Evolutionary conservation across 2,797 vertebrate species (phyloP).

Genomic region (Syncerus caffer): DNA sequence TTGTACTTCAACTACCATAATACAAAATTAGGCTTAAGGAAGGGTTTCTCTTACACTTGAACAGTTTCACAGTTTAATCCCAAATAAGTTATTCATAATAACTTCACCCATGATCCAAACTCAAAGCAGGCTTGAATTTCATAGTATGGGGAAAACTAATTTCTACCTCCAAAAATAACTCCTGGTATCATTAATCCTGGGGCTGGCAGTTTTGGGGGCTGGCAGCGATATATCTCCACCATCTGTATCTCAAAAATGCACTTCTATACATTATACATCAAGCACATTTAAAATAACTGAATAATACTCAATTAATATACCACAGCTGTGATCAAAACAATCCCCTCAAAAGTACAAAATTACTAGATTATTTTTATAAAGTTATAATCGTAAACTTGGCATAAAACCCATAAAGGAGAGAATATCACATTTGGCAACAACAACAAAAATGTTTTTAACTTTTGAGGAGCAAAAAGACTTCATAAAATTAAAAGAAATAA

Average conservation of each 20-base stretch:
- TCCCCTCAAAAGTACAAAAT: background rate
- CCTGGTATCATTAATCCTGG: background rate
- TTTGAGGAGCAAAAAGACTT: background rate
- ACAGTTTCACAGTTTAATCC: background rate
- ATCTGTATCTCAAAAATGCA: background rate
- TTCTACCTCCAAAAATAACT: constrained; percentile 6
- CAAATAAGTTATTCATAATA: background rate
- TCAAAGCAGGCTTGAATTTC: background rate
- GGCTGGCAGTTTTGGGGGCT: background rate
- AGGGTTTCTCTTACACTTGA: background rate
- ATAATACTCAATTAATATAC: background rate
- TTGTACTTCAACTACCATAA: background rate
- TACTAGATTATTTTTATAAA: background rate
- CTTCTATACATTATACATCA: background rate
- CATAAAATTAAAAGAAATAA: background rate
- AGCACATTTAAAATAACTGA: background rate
- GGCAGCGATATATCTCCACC: background rate
- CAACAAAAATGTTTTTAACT: background rate
- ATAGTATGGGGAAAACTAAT: background rate
- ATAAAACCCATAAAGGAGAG: background rate
- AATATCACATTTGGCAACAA: background rate
- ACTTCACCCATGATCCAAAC: background rate
- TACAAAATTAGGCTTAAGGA: background rate
- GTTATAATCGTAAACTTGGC: background rate
- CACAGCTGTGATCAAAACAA: background rate